Base-by-base conservation (phyloP, 1,140 invertebrate genomes). In the Drosophila erecta region DNA sequence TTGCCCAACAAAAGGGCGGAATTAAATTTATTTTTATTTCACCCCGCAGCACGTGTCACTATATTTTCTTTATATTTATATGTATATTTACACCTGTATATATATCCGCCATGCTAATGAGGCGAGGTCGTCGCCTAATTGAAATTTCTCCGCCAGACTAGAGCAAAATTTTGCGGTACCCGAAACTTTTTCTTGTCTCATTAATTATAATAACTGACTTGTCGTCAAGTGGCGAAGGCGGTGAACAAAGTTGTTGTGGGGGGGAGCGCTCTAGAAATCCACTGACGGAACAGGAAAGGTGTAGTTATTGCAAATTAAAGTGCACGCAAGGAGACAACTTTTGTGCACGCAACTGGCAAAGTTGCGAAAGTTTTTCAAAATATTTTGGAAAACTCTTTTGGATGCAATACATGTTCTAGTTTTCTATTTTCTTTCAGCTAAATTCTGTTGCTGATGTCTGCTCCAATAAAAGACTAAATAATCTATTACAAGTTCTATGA, bases 201-300 rank as follows among this genome's bases (percentile, higher is more conserved):
- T 70, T 70, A 70, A 70, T 70, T 70, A 70, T 69, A 70, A 70
- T 70, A 70, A 47, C 43, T 40, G 14, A 37, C 64, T 70, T 47
- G 41, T 57, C 50, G 49, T 54, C 64, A 38, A 69, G 66, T 37
- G 62, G 20, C 30, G 3, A 10, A 30, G 30, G 30, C 30, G 30
- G 30, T 30, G 8, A 1, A 30, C 8, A 30, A 30, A 30, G 30
- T 30, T 30, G 30, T 30, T 8, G 2, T 30, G 3, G 2, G 46
- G 11, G 5, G 1, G 37, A 2, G 20, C n/a, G n/a, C n/a, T n/a
- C 15, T 35, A 30, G 55, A 60, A 60, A 24, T 56, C 20, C 20
- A 56, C 17, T 14, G 37, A 22, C 27, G 27, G 5, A 37, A 17
- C 14, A 11, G 22, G n/a, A 12, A 12, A 35, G 33, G 33, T 27